Evolutionary conservation across 1,140 invertebrate genomes (phyloP).

Genomic region (Maconellicoccus hirsutus): DNA sequence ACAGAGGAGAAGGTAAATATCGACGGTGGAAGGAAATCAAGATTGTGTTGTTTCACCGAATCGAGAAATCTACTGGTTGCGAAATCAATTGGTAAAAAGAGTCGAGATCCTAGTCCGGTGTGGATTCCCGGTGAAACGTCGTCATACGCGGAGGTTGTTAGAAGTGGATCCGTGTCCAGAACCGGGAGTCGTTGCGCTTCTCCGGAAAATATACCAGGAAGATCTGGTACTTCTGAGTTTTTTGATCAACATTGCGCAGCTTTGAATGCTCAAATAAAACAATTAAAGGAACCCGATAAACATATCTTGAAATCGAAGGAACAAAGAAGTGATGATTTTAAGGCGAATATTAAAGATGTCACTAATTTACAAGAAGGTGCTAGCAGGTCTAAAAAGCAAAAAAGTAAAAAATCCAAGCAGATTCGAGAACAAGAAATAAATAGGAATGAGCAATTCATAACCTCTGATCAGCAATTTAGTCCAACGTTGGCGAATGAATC

Average conservation of each 20-base stretch:
- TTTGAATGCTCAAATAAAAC: too few relatives aligned
- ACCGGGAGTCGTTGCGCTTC: slow-evolving; percentile 25
- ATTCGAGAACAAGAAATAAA: background rate
- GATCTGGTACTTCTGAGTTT: background rate
- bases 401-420: background rate
- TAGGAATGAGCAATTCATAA: background rate
- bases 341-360: too few relatives aligned
- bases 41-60: background rate
- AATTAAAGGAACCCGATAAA: too few relatives aligned
- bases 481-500: too few relatives aligned
- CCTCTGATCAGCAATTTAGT: too few relatives aligned
- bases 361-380: too few relatives aligned
- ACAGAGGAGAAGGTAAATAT: background rate
- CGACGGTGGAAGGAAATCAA: background rate
- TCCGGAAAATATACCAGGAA: slow-evolving; percentile 17
- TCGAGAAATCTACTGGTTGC: background rate
- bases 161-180: slow-evolving; percentile 38
- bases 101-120: slow-evolving; percentile 52
- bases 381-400: background rate
- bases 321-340: too few relatives aligned
- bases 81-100: background rate
- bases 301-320: too few relatives aligned
- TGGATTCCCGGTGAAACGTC: slow-evolving; percentile 58
- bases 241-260: background rate
- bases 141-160: slow-evolving; percentile 59